Evolutionary conservation across 2,888 invertebrate species (phyloP), one percentile per base, ranked within the genome.

Genomic region (Hylaea fasciaria): DNA sequence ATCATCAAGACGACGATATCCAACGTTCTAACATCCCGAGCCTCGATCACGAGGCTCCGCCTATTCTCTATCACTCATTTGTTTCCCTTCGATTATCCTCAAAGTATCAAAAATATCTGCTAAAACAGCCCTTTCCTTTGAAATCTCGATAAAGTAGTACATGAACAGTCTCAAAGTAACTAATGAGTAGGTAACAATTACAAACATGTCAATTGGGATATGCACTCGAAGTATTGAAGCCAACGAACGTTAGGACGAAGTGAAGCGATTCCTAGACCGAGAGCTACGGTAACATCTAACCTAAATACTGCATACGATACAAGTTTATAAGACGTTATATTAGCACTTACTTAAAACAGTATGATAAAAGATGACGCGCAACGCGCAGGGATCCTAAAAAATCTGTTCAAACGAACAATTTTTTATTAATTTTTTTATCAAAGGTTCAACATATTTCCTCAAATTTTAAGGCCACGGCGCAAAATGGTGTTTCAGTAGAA

Each of bases 91-190:
- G 89, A 91, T 89, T 86, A 83, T 85, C 85, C 86, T 88, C 90
- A 87, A 87, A 87, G 91, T 92, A 91, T 92, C 91, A 92, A 92
- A 92, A 92, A 92, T 92, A 92, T 92, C 87, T 88, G 90, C 91
- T 89, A 85, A 89, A 86, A 89, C 83, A 88, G 91, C 87, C 90
- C 91, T 91, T 92, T 92, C 90, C 90, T 85, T 90, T 90, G 86
- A 87, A 91, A 89, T 89, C 77, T 90, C 89, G 88, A 89, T 61
- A 59, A 59, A 59, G 35, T 86, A 91, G 85, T 87, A 83, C 86
- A 88, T 88, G 89, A 90, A 91, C 92, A 92, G 91, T 92, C 92
- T 92, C 91, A 85, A 90, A 90, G 86, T 91, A 91, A 90, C 89
- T 91, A 61, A 61, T 89, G 86, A 83, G 84, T 91, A 91, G 87